phyloP scores from a whole-genome alignment of 2,888 invertebrate species.

The Amaurobius ferox region DNA sequence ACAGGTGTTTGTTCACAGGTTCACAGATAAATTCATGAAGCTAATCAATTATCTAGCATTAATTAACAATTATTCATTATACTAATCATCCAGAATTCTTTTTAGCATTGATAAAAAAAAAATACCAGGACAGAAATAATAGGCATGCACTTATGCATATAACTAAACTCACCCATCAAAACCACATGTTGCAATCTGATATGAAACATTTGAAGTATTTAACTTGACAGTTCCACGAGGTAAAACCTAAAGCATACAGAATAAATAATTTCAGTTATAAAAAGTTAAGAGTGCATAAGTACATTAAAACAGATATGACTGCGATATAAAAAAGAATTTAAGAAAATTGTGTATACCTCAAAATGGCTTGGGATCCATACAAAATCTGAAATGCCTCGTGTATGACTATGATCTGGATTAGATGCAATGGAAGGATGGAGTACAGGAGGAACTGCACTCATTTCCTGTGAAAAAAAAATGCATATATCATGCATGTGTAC shows the following conservation, averaged over 20 bases:
- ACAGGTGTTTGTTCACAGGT: too few species aligned
- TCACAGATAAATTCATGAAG: too few species aligned
- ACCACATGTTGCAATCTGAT: slow-evolving; percentile 46
- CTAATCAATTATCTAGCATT: too few species aligned
- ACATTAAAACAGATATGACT: neutral
- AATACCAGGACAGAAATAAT: too few species aligned
- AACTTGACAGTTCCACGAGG: neutral
- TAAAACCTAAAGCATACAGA: neutral
- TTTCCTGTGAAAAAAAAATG: slow-evolving; percentile 2
- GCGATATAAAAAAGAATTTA: neutral
- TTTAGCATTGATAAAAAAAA: too few species aligned
- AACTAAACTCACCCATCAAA: slow-evolving; percentile 51
- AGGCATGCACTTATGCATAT: too few species aligned
- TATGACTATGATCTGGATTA: slow-evolving; percentile 32
- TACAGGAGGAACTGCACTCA: neutral
- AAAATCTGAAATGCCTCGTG: slow-evolving; percentile 37
- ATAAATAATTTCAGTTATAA: too few species aligned
- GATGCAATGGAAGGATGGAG: slow-evolving; percentile 24
- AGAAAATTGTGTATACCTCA: too few species aligned
- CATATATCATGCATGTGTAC: too few species aligned
- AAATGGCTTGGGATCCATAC: slow-evolving; percentile 35
- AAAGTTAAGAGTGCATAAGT: too few species aligned
- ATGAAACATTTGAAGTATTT: neutral
- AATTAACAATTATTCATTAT: too few species aligned
- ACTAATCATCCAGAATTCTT: too few species aligned